phyloP scores from a whole-genome alignment of 2,113 vertebrate species.

The Psilopsiagon aurifrons region DNA sequence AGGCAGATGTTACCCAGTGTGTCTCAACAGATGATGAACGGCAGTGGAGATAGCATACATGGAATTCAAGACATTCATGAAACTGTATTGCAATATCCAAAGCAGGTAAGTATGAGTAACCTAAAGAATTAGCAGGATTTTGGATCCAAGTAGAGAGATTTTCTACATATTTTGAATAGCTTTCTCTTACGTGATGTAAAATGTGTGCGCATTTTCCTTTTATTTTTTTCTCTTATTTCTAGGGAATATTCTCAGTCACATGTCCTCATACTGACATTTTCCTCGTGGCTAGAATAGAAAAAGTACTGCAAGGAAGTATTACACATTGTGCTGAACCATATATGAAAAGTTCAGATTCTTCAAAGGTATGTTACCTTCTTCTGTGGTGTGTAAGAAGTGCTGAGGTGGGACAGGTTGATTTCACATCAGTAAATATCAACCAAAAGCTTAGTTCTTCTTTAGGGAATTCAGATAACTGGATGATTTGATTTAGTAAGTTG shows the following conservation, averaged over 20 bases:
- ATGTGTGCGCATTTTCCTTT: neutral
- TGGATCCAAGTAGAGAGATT: neutral
- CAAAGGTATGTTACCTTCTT: conserved; percentile 83
- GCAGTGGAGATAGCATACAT: conserved; percentile 80
- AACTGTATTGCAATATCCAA: conserved; percentile 86
- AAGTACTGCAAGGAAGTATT: conserved; percentile 96
- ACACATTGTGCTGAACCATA: conserved; percentile 95
- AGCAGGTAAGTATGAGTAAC: conserved; percentile 80
- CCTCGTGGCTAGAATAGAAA: conserved; percentile 95
- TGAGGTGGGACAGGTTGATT: neutral
- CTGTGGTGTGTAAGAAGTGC: neutral
- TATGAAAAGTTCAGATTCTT: conserved; percentile 96
- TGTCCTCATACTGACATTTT: conserved; percentile 98
- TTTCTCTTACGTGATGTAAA: neutral
- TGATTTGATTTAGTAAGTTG: neutral
- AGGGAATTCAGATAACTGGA: neutral
- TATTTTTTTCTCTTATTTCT: neutral
- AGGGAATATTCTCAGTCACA: conserved; percentile 95
- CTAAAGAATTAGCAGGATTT: neutral
- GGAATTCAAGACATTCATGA: conserved; percentile 79
- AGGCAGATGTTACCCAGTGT: conserved; percentile 83
- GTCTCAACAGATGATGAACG: conserved; percentile 80
- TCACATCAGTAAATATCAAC: neutral
- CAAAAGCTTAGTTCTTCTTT: neutral
- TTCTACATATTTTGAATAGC: fast-evolving